These are phyloP conservation scores for Eristalinus sepulchralis DNA, from an alignment of 2,888 invertebrate species.

Conservation along the genomic window DNA sequence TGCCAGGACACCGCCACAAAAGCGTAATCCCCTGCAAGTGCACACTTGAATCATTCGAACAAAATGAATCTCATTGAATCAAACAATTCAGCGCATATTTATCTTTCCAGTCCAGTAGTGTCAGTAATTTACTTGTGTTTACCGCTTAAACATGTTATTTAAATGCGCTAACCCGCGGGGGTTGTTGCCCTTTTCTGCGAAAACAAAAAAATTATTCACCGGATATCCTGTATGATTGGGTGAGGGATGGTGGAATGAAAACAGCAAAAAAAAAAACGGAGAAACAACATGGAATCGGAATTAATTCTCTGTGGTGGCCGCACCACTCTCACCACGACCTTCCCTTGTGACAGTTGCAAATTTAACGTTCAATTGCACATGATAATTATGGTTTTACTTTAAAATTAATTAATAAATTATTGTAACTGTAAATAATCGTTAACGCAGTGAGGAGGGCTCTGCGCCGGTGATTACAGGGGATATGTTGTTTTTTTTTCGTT, in stretches of 20 bases:
- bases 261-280: background rate
- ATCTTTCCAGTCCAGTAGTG: conserved; percentile 19
- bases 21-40: background rate
- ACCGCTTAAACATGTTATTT: conserved; percentile 62
- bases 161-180: conserved; percentile 27
- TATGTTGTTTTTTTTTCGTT: background rate
- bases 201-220: conserved; percentile 3
- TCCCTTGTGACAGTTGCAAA: conserved; percentile 40
- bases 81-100: conserved; percentile 35
- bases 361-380: conserved; percentile 53
- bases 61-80: conserved; percentile 40
- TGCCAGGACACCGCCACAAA: background rate
- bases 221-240: conserved; percentile 40
- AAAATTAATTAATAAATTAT: conserved; percentile 58
- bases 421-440: conserved; percentile 33
- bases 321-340: conserved; percentile 5
- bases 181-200: background rate
- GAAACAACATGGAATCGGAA: background rate
- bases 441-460: background rate
- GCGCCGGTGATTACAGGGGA: background rate
- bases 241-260: background rate
- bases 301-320: conserved; percentile 44
- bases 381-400: conserved; percentile 64
- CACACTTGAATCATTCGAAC: background rate
- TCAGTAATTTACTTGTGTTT: conserved; percentile 51